Percentiles rank a stretch among this genome's conserved stretches.
phyloP scores from a whole-genome alignment of 35 echinoderm and acorn worm species.

The Chiridota heheva region DNA sequence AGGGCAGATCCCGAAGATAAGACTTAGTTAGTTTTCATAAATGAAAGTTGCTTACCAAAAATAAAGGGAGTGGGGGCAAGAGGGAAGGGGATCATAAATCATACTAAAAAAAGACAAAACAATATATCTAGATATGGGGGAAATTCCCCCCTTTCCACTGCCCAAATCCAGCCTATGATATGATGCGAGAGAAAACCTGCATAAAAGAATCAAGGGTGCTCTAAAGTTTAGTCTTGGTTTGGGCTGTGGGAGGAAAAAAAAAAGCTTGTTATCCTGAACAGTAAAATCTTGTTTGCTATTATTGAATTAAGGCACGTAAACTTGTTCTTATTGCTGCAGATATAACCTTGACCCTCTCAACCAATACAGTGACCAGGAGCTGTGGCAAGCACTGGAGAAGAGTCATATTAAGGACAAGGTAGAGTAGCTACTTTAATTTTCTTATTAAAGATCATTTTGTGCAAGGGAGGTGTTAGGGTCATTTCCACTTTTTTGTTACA shows the following conservation, averaged over 20 bases:
- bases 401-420: conserved; percentile 83
- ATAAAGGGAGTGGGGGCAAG: neutral
- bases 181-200: too few species aligned
- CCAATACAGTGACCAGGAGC: conserved; percentile 56
- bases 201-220: too few species aligned
- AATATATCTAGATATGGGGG: too few species aligned
- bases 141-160: too few species aligned
- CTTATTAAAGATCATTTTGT: neutral
- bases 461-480: neutral
- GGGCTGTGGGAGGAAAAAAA: neutral
- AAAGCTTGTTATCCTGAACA: too few species aligned
- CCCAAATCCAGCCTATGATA: too few species aligned
- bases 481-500: too few species aligned
- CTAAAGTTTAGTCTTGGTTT: neutral
- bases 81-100: too few species aligned
- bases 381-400: conserved; percentile 79
- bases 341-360: conserved; percentile 85
- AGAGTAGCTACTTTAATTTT: neutral
- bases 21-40: neutral
- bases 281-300: too few species aligned
- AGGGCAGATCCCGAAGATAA: neutral
- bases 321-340: conserved; percentile 31
- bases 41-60: neutral
- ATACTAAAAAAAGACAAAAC: too few species aligned
- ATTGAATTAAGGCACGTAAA: too few species aligned